A percentile compares a stretch with the other conserved stretches of the same genome.
Conservation (phyloP, 2,888 invertebrate species). For the Blomia tropicalis region DNA sequence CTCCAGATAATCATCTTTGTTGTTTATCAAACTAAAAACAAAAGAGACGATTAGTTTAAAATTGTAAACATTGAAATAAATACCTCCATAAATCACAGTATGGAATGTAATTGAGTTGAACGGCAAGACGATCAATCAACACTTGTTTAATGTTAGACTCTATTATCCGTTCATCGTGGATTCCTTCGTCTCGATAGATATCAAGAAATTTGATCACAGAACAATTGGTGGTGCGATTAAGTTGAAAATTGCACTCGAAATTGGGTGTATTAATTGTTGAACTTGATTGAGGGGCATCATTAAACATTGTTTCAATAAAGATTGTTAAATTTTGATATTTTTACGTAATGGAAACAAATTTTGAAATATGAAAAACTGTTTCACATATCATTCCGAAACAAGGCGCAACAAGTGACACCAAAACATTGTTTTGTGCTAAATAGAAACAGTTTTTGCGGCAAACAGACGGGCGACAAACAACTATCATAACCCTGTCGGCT, state of each 20-base stretch:
- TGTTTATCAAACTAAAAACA: neutral
- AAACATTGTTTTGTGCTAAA: no score
- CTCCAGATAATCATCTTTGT: neutral
- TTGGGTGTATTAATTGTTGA: no score
- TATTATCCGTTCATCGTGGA: neutral
- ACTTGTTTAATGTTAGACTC: neutral
- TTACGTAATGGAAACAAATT: no score
- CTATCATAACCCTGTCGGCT: no score
- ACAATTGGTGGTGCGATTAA: neutral
- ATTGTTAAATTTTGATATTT: no score
- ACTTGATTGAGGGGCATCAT: no score
- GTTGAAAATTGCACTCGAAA: constrained; percentile 4
- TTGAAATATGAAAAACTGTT: no score
- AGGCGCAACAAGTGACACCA: no score
- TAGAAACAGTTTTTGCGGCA: no score
- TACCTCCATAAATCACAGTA: neutral
- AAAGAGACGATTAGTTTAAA: neutral
- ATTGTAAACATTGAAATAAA: neutral
- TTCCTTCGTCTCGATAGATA: neutral
- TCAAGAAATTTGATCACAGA: constrained; percentile 1
- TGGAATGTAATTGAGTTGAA: neutral
- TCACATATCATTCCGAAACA: no score
- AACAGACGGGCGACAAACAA: no score
- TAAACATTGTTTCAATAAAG: no score
- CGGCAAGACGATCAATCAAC: neutral